A percentile compares a stretch with the other conserved stretches of the same genome.
phyloP scores from a whole-genome alignment of 1,140 invertebrate species.

The Epicauta chinensis region DNA sequence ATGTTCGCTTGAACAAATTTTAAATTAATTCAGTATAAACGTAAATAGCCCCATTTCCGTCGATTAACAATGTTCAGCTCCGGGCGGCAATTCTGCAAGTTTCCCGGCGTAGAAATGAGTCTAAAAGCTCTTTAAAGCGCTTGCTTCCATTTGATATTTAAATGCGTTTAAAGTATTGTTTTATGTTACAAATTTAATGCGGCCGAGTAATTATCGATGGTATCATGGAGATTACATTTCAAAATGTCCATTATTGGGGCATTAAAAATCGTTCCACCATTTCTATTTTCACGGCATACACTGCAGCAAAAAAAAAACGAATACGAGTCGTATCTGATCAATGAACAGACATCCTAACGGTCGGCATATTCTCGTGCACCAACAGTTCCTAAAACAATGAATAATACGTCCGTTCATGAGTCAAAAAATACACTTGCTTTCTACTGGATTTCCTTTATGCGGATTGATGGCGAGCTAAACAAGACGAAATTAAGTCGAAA shows the following conservation, averaged over 20 bases:
- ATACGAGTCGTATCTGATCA: too few relatives aligned
- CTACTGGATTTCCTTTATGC: too few relatives aligned
- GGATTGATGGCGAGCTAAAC: too few relatives aligned
- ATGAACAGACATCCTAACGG: too few relatives aligned
- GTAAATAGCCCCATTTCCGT: conserved; percentile 32
- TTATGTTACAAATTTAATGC: conserved; percentile 32
- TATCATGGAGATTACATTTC: conserved; percentile 29
- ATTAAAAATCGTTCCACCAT: too few relatives aligned
- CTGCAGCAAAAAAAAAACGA: too few relatives aligned
- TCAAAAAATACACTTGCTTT: too few relatives aligned
- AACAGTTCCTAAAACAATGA: too few relatives aligned
- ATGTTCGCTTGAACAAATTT: conserved; percentile 28
- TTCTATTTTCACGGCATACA: too few relatives aligned
- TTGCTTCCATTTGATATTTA: conserved; percentile 30
- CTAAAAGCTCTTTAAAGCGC: conserved; percentile 25
- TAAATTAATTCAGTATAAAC: conserved; percentile 30
- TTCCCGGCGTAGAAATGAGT: conserved; percentile 24
- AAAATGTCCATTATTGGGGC: conserved; percentile 29
- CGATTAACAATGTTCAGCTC: conserved; percentile 27
- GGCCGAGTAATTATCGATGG: conserved; percentile 29
- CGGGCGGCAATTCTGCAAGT: conserved; percentile 26
- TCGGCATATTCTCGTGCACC: too few relatives aligned
- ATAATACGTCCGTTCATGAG: too few relatives aligned
- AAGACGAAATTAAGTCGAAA: too few relatives aligned
- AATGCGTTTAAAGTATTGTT: conserved; percentile 33